Base-by-base conservation (phyloP, 2,888 invertebrate genomes). In the Euproctis similis region DNA sequence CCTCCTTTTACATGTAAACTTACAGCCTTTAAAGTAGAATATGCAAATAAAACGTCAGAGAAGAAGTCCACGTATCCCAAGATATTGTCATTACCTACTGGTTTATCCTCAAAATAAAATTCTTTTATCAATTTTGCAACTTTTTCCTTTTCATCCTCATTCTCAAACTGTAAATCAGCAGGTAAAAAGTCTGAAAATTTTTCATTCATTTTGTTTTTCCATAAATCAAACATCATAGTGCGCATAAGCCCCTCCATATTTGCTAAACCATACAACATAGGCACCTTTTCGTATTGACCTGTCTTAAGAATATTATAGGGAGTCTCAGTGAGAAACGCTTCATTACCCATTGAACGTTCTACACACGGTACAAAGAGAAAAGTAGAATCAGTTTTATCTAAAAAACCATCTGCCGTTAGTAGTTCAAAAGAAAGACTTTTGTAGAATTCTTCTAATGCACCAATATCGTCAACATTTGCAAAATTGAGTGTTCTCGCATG, bases 161-260 rank as follows among this genome's bases (percentile, higher is more conserved):
- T 51, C 3, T 44, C 30, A 39, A 67, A 67, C 19, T 53, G 31
- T 3, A 76, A 42, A 28, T 75, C 62, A n/a, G 36, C 46, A 1
- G 75, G 71, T 9, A 76, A 18, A 28, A 68, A 75, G 9, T 71
- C 59, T 0, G 65, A 53, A 46, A 74, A 72, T 0, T 57, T 61
- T n/a, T 55, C 36, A 46, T 67, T 65, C 67, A 77, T 73, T 30
- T 16, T 40, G 3, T 39, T 3, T 30, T 53, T 60, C 61, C 61
- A 65, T 0, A 12, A 1, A 1, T 62, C 51, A 29, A 66, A 70
- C 1, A 42, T 12, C 1, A 19, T 12, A 8, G 59, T 11, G 6
- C 62, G 48, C 1, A 63, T 4, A 9, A 61, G 33, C 2, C 70
- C 71, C 44, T 72, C 71, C 69, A 63, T 67, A n/a, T 60, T 52